Base-by-base conservation (phyloP, 2,888 invertebrate genomes). In the Acanthosepion lycidas region DNA sequence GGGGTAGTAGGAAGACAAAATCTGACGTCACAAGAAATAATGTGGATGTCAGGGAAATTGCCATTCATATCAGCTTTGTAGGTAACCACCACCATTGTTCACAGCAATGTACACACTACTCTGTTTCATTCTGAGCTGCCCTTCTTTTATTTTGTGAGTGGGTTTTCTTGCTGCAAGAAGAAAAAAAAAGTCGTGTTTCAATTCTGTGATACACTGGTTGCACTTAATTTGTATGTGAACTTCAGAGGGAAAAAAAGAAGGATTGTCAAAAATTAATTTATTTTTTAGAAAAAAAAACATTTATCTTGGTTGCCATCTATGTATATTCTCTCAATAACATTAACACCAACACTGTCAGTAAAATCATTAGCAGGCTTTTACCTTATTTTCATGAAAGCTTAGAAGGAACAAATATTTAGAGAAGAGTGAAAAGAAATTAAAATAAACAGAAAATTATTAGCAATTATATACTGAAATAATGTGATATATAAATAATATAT, bases 31-130 rank as follows among this genome's bases (percentile, higher is more conserved):
- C 78, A 78, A 78, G n/a, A 64, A 59, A n/a, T 78, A 78, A 78
- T 78, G 78, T 78, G 78, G 78, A 78, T 78, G 78, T 78, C 78
- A 78, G 78, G n/a, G 78, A 78, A 78, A n/a, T 78, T 78, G 78
- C 78, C 78, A 78, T 33, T 78, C 78, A 78, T n/a, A 78, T 78
- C 33, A 33, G 15, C n/a, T 78, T 78, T 78, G 78, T 78, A 78
- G 78, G 78, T 78, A 78, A n/a, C 78, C 78, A n/a, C 78, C 15
- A 1, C 78, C 78, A 9, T 33, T 78, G n/a, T 33, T 78, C 15
- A n/a, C 15, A 9, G 78, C 33, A 78, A 78, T 33, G n/a, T 33
- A 78, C 78, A 78, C 78, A 78, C 78, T 33, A 15, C 33, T 78
- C 2, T 9, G 78, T 3, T n/a, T n/a, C n/a, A 15, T 78, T n/a